phyloP scores from a whole-genome alignment of 2,797 vertebrate species.

The Muraenolepis orangiensis region DNA sequence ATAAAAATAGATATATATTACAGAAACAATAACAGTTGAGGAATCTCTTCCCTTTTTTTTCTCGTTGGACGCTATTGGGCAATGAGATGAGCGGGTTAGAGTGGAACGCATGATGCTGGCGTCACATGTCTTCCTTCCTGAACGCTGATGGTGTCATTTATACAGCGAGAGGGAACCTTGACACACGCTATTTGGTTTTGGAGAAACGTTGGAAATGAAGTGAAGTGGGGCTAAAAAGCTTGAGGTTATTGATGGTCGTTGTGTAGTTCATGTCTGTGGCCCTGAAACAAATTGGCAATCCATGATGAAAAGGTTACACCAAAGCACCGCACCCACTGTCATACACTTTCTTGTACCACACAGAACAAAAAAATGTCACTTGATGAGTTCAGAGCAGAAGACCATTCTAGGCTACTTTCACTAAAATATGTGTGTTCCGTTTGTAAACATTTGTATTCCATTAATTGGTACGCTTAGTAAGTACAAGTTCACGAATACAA shows the following conservation, averaged over 20 bases:
- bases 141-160: slow-evolving; percentile 44
- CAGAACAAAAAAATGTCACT: neutral
- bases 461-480: no score
- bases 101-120: neutral
- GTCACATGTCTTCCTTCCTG: slow-evolving; percentile 50
- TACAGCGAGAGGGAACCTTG: slow-evolving; percentile 22
- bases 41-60: no score
- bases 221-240: no score
- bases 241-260: no score
- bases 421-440: neutral
- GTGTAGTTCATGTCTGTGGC: no score
- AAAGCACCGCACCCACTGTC: neutral
- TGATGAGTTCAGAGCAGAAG: neutral
- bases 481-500: no score
- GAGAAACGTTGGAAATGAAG: neutral
- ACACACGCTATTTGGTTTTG: neutral
- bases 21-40: no score
- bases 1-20: no score
- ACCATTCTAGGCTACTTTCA: neutral
- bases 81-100: neutral
- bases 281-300: neutral
- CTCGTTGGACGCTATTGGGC: no score
- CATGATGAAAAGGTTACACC: no score
- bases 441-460: no score
- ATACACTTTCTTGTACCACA: neutral